Base-by-base conservation (phyloP, 2,797 vertebrate genomes). In the Mus spretus region DNA sequence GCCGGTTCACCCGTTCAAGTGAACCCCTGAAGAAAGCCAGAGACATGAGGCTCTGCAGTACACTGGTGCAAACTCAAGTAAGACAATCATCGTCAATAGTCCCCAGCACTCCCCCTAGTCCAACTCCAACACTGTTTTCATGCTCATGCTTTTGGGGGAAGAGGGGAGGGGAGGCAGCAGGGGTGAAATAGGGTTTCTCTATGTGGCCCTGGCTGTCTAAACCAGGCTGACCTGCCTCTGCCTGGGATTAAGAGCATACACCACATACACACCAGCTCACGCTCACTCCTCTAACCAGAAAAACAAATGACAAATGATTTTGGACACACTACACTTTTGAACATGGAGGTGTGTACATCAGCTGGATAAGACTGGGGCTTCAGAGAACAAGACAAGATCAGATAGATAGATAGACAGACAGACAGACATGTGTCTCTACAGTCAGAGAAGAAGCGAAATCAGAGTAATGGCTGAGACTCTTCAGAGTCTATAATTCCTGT, bases 391-490 rank as follows among this genome's bases (percentile, higher is more conserved):
- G 57, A 20, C 57, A 22, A 59, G 57, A 59, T 59, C 20, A 59
- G 6, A 50, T 50, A 47, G 47, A 47, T 1, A 47, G 47, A 47
- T 1, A 47, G 47, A 47, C 1, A 47, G 47, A 47, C 1, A 47
- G 47, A 47, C 1, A 47, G 47, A 50, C 19, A 9, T 61, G 61
- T 63, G 3, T n/a, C 67, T 70, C 14, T 70, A 70, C 8, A 84
- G 37, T 40, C 74, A 89, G 78, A 93, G 26, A 50, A 24, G 50
- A 91, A 96, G 70, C 57, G 84, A 93, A 93, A 77, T 53, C 53
- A 81, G n/a, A 70, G 61, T 26, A 79, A 75, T 14, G 44, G 40
- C 67, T 26, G n/a, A 80, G 67, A 86, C 2, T 37, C 12, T 55
- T 65, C 20, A 93, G 63, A 85, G n/a, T 75, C 47, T 31, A 65